Conservation (phyloP, 2,888 invertebrate genomes). For the Himalopsyche anomala region DNA sequence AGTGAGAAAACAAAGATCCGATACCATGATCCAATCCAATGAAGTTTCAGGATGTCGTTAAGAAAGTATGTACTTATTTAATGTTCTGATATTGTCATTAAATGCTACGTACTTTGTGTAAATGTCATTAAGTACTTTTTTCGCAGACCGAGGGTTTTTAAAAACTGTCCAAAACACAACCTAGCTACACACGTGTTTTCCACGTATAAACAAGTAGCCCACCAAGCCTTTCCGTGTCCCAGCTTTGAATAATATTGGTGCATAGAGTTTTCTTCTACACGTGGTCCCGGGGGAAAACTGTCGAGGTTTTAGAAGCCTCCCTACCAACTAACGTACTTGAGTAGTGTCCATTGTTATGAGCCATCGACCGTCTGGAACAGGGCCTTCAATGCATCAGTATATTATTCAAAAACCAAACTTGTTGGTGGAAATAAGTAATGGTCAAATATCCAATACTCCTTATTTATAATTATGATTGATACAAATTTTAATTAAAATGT, state of each 20-base stretch:
- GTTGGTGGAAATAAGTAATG: too few relatives aligned
- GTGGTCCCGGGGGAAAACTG: neutral
- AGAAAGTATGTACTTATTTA: too few relatives aligned
- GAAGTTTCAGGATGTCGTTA: too few relatives aligned
- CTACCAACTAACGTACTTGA: neutral
- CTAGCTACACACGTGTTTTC: neutral
- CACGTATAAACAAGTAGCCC: constrained; percentile 17
- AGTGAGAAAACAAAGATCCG: too few relatives aligned
- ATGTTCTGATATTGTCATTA: too few relatives aligned
- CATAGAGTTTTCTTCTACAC: neutral
- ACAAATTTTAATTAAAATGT: too few relatives aligned
- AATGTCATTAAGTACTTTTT: too few relatives aligned
- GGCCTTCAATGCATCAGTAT: neutral
- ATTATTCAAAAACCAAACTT: too few relatives aligned
- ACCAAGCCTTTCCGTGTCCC: constrained; percentile 4
- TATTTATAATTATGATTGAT: too few relatives aligned
- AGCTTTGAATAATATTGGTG: constrained; percentile 8
- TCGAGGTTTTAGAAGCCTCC: neutral
- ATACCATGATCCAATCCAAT: too few relatives aligned
- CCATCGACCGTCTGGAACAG: neutral
- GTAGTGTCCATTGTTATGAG: neutral
- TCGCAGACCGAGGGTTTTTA: neutral
- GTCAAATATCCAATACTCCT: too few relatives aligned
- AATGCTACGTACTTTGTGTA: too few relatives aligned
- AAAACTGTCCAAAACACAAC: neutral